Evolutionary conservation across 2,888 invertebrate species (phyloP).

Genomic region (Cryptocephalus primarius): DNA sequence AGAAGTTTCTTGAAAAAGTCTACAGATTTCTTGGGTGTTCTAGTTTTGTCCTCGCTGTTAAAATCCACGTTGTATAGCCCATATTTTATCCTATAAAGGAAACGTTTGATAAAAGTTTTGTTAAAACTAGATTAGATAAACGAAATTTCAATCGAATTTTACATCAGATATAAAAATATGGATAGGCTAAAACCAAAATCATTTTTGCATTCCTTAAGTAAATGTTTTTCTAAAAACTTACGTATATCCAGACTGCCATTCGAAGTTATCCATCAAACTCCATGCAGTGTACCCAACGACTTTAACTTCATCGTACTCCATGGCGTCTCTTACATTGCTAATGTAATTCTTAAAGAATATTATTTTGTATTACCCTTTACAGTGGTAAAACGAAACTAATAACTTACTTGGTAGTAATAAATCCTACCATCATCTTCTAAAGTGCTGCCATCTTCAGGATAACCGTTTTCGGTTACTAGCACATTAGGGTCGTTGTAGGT

Average conservation of each 20-base stretch:
- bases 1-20: not conserved
- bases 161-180: no score
- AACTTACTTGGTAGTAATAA: not conserved
- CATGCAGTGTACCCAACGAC: constrained; percentile 1
- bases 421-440: not conserved
- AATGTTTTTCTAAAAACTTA: constrained; percentile 1
- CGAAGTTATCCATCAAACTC: constrained; percentile 1
- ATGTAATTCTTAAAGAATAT: constrained; percentile 1
- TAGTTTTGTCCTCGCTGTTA: not conserved
- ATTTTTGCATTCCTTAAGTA: no score
- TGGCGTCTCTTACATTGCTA: constrained; percentile 1
- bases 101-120: no score
- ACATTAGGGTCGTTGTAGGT: constrained; percentile 1
- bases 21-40: not conserved
- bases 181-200: no score
- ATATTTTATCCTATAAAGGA: not conserved
- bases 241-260: constrained; percentile 1
- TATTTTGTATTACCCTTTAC: not conserved
- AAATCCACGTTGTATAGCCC: not conserved
- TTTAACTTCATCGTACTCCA: not conserved
- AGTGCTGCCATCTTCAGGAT: not conserved
- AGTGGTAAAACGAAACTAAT: not conserved
- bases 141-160: no score
- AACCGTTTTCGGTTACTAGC: constrained; percentile 2
- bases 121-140: no score